Evolutionary conservation across 2,888 invertebrate species (phyloP).

Genomic region (Drepana falcataria): DNA sequence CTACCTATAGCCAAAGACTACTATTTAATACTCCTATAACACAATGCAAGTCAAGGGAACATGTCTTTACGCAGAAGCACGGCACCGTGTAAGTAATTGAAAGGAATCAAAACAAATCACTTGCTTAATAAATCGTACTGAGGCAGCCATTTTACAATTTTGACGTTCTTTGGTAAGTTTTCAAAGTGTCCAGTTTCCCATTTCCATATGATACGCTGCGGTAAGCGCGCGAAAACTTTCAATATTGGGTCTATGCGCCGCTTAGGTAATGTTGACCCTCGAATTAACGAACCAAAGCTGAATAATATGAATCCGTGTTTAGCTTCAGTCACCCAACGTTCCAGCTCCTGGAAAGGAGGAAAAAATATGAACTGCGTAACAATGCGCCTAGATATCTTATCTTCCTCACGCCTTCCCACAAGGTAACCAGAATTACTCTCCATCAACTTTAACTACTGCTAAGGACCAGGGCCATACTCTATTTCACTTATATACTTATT

Average conservation of each 20-base stretch:
- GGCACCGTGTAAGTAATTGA: background rate
- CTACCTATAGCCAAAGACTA: too few species aligned
- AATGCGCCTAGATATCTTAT: too few species aligned
- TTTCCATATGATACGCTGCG: conserved; percentile 85
- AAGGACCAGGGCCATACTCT: too few species aligned
- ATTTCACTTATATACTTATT: too few species aligned
- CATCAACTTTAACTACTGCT: too few species aligned
- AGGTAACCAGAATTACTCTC: too few species aligned
- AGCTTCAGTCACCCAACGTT: conserved; percentile 78
- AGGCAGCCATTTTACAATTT: conserved; percentile 81
- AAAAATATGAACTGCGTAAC: background rate
- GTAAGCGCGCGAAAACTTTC: conserved; percentile 77
- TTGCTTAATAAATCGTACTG: conserved; percentile 81
- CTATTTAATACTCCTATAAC: too few species aligned
- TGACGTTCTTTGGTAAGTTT: conserved; percentile 77
- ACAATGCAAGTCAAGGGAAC: too few species aligned
- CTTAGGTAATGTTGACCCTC: conserved; percentile 78
- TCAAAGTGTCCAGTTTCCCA: conserved; percentile 80
- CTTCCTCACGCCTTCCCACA: too few species aligned
- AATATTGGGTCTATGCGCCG: conserved; percentile 76
- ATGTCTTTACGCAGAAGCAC: background rate
- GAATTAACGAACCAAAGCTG: conserved; percentile 85
- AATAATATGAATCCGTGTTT: conserved; percentile 82
- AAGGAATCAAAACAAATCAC: conserved; percentile 42
- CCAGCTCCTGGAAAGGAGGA: conserved; percentile 57